These are phyloP conservation scores for Wiebesia pumilae DNA, from an alignment of 1,140 invertebrate genomes.

Conservation along the genomic window DNA sequence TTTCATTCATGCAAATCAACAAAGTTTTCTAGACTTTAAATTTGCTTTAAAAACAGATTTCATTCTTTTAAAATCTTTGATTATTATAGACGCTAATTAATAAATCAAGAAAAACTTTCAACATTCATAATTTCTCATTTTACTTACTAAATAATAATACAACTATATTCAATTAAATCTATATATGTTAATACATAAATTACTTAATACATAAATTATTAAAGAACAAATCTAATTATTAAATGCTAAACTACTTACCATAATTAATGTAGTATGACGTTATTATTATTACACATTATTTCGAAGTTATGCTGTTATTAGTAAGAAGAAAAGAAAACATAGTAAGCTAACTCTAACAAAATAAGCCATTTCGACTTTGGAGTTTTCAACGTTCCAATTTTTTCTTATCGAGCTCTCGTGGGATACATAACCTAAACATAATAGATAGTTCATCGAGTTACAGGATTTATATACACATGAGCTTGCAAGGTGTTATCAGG, in stretches of 20 bases:
- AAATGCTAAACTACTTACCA: not conserved
- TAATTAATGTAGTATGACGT: not conserved
- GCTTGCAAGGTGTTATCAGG: not conserved
- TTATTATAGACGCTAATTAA: not conserved
- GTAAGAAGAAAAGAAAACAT: not conserved
- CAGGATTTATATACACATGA: conserved; percentile 1
- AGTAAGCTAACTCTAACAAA: not conserved
- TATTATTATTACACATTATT: not conserved
- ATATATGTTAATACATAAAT: not conserved
- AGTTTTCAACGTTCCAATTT: not conserved
- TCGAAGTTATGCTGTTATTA: not conserved
- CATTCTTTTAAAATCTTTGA: not conserved
- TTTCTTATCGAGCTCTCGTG: not conserved
- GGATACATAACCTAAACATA: not conserved
- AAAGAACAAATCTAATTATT: not conserved
- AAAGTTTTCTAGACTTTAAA: not conserved
- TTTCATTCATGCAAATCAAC: not conserved
- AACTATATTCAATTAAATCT: not conserved
- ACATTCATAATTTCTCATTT: not conserved
- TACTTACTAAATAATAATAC: not conserved
- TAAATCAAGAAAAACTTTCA: not conserved
- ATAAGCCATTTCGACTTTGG: not conserved
- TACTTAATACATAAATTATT: not conserved
- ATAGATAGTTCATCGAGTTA: not conserved
- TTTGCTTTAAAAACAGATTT: not conserved